A percentile compares a stretch with the other conserved stretches of the same genome.
phyloP scores from a whole-genome alignment of 2,113 vertebrate genomes.

The Felis catus region F.catus_Fca126_mat1.0 CM031412.1:142077001-142077500 shows the following conservation, averaged over 20 bases:
- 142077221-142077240: neutral
- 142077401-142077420: no score
- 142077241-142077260: neutral
- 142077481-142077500: no score
- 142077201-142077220: neutral
- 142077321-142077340: neutral
- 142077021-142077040: neutral
- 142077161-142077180: neutral
- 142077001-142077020: neutral
- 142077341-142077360: neutral
- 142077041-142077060: neutral
- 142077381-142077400: no score
- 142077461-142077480: no score
- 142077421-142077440: no score
- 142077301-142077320: neutral
- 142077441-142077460: no score
- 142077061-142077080: neutral
- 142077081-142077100: neutral
- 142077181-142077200: neutral
- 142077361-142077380: slow-evolving; percentile 20
- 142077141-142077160: neutral
- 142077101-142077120: neutral
- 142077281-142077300: neutral
- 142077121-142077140: neutral
- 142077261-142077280: neutral